Evolutionary conservation across 2,113 vertebrate species (phyloP).

Genomic region (Heterotis niloticus): DNA sequence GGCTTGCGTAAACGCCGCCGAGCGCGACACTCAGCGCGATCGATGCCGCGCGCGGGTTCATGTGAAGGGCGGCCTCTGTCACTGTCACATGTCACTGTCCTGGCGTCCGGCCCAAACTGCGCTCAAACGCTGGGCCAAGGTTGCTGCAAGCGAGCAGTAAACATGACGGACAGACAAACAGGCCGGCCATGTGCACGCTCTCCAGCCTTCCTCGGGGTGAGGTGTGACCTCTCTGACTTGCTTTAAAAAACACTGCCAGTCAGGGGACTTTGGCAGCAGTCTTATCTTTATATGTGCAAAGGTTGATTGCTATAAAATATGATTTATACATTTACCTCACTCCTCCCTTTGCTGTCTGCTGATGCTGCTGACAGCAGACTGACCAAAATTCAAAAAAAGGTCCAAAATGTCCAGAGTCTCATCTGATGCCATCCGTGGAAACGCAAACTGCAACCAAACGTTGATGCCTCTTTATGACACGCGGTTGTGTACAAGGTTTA

Average conservation of each 20-base stretch:
- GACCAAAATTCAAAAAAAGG: too few relatives aligned
- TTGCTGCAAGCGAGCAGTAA: background rate
- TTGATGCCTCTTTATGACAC: too few relatives aligned
- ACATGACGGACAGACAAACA: background rate
- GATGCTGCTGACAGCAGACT: background rate
- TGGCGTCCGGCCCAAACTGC: background rate
- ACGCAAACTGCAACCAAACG: too few relatives aligned
- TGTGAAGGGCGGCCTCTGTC: background rate
- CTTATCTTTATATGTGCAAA: slow-evolving; percentile 29
- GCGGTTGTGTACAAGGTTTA: too few relatives aligned
- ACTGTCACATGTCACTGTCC: background rate
- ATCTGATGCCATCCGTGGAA: too few relatives aligned
- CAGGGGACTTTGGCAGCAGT: slow-evolving; percentile 8
- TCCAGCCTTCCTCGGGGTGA: background rate
- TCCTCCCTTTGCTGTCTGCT: background rate
- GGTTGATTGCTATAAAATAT: slow-evolving; percentile 26
- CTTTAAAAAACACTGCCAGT: background rate
- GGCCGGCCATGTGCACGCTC: background rate
- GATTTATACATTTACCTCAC: slow-evolving; percentile 1
- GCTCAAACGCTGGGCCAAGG: background rate
- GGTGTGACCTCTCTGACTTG: background rate
- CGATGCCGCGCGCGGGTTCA: background rate
- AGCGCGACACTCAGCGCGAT: background rate
- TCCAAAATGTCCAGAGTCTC: too few relatives aligned
- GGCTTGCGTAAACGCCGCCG: background rate